Percentiles rank a stretch among this genome's conserved stretches.
phyloP scores from a whole-genome alignment of 2,888 invertebrate species.

The Parnassius smintheus region DNA sequence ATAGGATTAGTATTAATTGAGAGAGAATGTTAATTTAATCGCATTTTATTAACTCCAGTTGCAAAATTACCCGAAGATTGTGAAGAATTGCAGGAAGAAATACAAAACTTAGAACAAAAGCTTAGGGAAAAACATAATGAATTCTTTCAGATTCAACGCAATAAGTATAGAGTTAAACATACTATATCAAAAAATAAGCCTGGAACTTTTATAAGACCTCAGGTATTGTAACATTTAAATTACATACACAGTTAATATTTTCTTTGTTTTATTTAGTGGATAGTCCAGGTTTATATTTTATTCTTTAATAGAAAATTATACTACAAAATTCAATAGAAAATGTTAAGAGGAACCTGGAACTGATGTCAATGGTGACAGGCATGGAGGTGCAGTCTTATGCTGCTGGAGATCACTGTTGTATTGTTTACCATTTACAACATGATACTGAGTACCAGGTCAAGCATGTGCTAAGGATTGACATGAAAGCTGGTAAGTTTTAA shows the following conservation, averaged over 20 bases:
- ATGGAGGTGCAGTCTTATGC: slow-evolving; percentile 65
- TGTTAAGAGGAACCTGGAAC: slow-evolving; percentile 46
- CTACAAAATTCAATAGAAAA: slow-evolving; percentile 48
- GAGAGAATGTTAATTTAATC: not conserved
- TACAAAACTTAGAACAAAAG: slow-evolving; percentile 48
- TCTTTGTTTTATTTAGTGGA: too few relatives aligned
- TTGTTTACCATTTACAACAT: slow-evolving; percentile 66
- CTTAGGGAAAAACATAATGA: slow-evolving; percentile 55
- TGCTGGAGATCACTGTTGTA: slow-evolving; percentile 55
- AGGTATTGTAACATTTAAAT: slow-evolving; percentile 39
- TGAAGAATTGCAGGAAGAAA: slow-evolving; percentile 54
- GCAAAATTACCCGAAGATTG: slow-evolving; percentile 46
- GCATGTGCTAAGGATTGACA: slow-evolving; percentile 62
- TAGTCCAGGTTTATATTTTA: too few relatives aligned
- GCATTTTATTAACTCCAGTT: slow-evolving; percentile 29
- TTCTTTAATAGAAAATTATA: slow-evolving; percentile 53
- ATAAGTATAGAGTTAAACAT: slow-evolving; percentile 45
- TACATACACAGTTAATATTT: not conserved
- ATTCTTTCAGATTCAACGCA: slow-evolving; percentile 58
- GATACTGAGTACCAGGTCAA: slow-evolving; percentile 44
- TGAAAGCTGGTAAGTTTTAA: slow-evolving; percentile 47
- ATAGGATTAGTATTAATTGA: too few relatives aligned
- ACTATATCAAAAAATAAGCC: slow-evolving; percentile 40
- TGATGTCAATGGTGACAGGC: slow-evolving; percentile 59
- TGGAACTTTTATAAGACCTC: slow-evolving; percentile 51